These are phyloP conservation scores for Chouioia cunea DNA, from an alignment of 2,888 invertebrate species.

Conservation along the genomic window DNA sequence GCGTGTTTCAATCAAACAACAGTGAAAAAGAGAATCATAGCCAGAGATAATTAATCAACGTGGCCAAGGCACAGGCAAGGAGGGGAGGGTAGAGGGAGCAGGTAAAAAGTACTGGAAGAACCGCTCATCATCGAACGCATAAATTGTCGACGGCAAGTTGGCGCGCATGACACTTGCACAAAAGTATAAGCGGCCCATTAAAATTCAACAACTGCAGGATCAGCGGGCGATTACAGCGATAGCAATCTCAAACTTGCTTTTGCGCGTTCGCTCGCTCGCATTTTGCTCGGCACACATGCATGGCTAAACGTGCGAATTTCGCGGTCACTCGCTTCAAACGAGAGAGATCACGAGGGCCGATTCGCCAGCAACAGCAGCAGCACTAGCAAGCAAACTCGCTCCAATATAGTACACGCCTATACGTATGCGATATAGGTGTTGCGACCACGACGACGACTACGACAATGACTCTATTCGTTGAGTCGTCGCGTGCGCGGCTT, in stretches of 20 bases:
- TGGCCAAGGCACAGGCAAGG: too few relatives aligned
- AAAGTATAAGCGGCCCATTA: conserved; percentile 5
- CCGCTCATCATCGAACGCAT: conserved; percentile 9
- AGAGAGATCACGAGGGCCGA: conserved; percentile 26
- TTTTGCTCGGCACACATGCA: conserved; percentile 33
- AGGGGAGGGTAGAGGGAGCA: too few relatives aligned
- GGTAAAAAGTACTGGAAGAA: background rate
- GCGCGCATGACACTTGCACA: background rate
- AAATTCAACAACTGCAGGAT: conserved; percentile 33
- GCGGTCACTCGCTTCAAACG: conserved; percentile 1
- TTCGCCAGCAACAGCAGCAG: conserved; percentile 5
- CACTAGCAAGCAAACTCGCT: conserved; percentile 30
- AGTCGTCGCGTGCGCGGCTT: background rate
- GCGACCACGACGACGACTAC: background rate
- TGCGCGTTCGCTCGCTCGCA: background rate
- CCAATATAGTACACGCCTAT: conserved; percentile 15
- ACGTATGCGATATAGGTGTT: too few relatives aligned
- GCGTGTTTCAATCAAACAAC: too few relatives aligned
- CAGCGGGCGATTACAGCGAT: conserved; percentile 15
- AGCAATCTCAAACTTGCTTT: conserved; percentile 4
- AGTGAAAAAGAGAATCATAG: too few relatives aligned
- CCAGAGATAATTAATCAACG: too few relatives aligned
- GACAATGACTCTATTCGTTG: conserved; percentile 14
- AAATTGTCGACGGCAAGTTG: conserved; percentile 3
- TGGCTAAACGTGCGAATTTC: conserved; percentile 45